Base-by-base conservation (phyloP, 2,888 invertebrate genomes). In the Asteroscopus sphinx region DNA sequence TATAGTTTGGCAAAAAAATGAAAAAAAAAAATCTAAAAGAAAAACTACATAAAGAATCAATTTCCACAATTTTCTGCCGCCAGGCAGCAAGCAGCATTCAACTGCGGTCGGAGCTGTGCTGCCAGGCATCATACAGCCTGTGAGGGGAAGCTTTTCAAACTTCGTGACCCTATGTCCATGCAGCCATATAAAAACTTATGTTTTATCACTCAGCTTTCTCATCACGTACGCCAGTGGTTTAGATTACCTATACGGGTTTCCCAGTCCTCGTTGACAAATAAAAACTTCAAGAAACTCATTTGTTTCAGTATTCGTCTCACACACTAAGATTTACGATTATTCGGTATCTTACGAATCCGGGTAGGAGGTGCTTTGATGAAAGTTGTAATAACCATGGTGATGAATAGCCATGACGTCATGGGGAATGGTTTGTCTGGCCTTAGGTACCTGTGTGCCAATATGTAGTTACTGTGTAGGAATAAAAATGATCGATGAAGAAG, bases 211-310 rank as follows among this genome's bases (percentile, higher is more conserved):
- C 83, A 74, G 80, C 64, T 89, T 89, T 89, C 92, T 67, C 82
- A 83, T 92, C 92, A 93, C 92, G 92, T 93, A 85, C 76, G 40
- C 37, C 30, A 80, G 89, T 83, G 91, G 92, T 89, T 91, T 85
- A 86, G 80, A 86, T 92, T 89, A 85, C 88, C 82, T 76, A 81
- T 82, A 79, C 81, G 89, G 90, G 82, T 85, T 92, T 92, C 81
- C 91, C 92, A 85, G 51, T 53, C 42, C 53, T 57, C 78, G 80
- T 79, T 69, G 59, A 69, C 69, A 69, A 70, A 69, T 76, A 71
- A 81, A 73, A 66, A 59, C 46, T 58, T 66, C 58, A 78, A 76
- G 71, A 76, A 74, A 79, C 63, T 81, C 83, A 84, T 83, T 81
- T 80, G 73, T 64, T 48, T 73, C 86, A 79, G 62, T 60, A 91